These are phyloP conservation scores for Bubalus kerabau DNA, from an alignment of 2,113 vertebrate species.

Conservation along the genomic window DNA sequence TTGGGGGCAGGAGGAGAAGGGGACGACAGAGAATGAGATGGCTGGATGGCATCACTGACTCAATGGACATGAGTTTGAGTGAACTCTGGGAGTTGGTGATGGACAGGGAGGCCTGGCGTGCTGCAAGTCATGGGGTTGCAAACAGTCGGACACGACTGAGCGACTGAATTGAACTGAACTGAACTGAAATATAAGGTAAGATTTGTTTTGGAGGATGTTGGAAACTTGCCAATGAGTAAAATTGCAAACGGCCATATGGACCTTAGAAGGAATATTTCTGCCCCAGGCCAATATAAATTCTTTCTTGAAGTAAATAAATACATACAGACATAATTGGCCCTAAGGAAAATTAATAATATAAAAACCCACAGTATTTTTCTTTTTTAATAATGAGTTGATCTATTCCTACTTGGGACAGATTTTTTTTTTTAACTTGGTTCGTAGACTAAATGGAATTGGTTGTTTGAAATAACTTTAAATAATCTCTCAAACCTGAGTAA, in stretches of 20 bases:
- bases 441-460: background rate
- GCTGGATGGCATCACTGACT: too few species aligned
- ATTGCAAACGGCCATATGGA: background rate
- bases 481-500: background rate
- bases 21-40: too few species aligned
- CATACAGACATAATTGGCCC: background rate
- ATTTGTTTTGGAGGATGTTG: background rate
- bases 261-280: slow-evolving; percentile 17
- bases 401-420: background rate
- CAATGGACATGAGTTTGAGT: too few species aligned
- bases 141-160: too few species aligned
- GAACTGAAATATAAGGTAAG: background rate
- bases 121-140: too few species aligned
- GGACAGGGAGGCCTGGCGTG: too few species aligned
- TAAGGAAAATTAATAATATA: background rate
- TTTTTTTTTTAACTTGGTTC: background rate
- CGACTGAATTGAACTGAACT: too few species aligned
- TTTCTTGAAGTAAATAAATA: background rate
- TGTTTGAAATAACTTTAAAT: slow-evolving; percentile 19
- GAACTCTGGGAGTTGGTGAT: too few species aligned
- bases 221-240: background rate
- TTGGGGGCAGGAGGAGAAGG: too few species aligned
- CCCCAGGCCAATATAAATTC: background rate
- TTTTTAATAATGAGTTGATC: background rate
- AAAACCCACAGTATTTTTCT: background rate